A percentile compares a stretch with the other conserved stretches of the same genome.
Evolutionary conservation across 2,113 vertebrate genomes (phyloP).

Genomic region (Eonycteris spelaea): DNA sequence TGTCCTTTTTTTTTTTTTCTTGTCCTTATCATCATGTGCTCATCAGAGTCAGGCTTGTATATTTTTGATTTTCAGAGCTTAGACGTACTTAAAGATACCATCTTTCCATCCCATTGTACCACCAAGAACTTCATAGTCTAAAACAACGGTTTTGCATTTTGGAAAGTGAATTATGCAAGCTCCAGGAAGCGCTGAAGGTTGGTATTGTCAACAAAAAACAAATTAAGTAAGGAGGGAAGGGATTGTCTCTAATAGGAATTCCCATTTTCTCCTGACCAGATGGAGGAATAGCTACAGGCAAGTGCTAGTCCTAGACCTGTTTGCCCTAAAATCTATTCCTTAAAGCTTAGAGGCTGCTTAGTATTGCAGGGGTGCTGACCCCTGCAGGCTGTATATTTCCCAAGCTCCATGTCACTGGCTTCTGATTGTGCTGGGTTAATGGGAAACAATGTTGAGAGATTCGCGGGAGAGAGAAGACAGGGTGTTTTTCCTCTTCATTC

Average conservation of each 20-base stretch:
- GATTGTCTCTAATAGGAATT: background rate
- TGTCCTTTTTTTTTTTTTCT: background rate
- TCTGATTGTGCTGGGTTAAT: background rate
- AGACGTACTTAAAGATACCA: slow-evolving; percentile 70
- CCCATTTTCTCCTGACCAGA: background rate
- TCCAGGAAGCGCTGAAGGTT: slow-evolving; percentile 83
- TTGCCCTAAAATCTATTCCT: background rate
- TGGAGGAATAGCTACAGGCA: background rate
- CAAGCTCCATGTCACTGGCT: background rate
- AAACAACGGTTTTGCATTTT: slow-evolving; percentile 83
- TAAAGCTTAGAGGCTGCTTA: background rate
- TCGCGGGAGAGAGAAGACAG: background rate
- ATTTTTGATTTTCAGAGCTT: slow-evolving; percentile 77
- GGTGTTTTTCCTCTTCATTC: background rate
- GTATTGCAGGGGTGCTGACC: background rate
- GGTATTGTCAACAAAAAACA: slow-evolving; percentile 42
- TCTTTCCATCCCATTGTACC: slow-evolving; percentile 81
- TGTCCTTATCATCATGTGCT: background rate
- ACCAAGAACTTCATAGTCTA: slow-evolving; percentile 76
- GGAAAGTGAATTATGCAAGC: slow-evolving; percentile 82
- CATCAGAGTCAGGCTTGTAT: slow-evolving; percentile 40
- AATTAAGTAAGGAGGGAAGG: background rate
- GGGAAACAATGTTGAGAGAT: background rate
- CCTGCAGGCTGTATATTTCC: background rate
- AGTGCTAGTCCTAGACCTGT: background rate